Percentiles rank a stretch among this genome's conserved stretches.
Conservation (phyloP, 2,113 vertebrate species). For the Amphiprion ocellaris region DNA sequence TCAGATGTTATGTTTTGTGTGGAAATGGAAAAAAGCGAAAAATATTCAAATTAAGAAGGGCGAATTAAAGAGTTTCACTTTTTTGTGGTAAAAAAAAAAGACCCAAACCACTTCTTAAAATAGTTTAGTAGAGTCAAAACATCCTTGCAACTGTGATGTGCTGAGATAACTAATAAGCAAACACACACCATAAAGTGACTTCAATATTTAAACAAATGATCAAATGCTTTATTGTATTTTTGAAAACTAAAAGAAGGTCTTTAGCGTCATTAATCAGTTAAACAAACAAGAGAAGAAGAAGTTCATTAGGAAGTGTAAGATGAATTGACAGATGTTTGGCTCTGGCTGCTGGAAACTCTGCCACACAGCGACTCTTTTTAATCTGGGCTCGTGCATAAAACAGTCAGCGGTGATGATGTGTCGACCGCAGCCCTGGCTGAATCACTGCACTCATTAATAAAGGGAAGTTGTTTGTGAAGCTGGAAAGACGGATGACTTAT, state of each 20-base stretch:
- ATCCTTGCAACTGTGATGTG: too few species aligned
- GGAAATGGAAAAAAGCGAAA: too few species aligned
- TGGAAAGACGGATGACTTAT: slow-evolving; percentile 47
- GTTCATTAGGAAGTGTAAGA: slow-evolving; percentile 73
- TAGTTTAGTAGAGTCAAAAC: too few species aligned
- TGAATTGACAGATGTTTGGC: slow-evolving; percentile 76
- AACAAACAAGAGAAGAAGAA: neutral
- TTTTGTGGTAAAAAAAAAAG: too few species aligned
- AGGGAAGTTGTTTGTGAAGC: slow-evolving; percentile 61
- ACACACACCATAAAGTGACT: too few species aligned
- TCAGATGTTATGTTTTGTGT: too few species aligned
- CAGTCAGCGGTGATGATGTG: slow-evolving; percentile 36
- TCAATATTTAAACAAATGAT: too few species aligned
- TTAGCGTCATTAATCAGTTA: neutral
- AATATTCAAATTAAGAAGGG: too few species aligned
- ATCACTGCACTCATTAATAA: slow-evolving; percentile 50
- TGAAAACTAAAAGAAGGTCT: neutral
- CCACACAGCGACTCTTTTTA: slow-evolving; percentile 42
- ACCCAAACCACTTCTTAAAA: too few species aligned
- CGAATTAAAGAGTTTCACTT: too few species aligned
- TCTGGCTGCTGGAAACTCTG: slow-evolving; percentile 35
- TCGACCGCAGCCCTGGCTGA: slow-evolving; percentile 48
- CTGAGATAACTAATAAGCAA: too few species aligned
- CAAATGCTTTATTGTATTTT: too few species aligned
- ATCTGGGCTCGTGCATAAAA: slow-evolving; percentile 44